A percentile compares a stretch with the other conserved stretches of the same genome.
phyloP scores from a whole-genome alignment of 2,113 vertebrate genomes.

The Leucoraja erinaceus region DNA sequence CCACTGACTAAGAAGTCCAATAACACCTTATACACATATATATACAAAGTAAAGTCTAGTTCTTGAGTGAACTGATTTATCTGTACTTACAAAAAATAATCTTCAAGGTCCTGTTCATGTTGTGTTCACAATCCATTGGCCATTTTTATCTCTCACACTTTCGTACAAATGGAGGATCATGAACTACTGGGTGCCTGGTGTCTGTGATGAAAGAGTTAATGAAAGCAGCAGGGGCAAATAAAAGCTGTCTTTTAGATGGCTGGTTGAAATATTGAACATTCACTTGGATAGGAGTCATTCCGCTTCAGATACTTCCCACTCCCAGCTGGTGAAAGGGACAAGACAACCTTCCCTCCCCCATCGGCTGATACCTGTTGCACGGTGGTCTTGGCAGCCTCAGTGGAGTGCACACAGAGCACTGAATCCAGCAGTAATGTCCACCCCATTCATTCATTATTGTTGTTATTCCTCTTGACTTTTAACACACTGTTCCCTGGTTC shows the following conservation, averaged over 20 bases:
- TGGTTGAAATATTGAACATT: not conserved
- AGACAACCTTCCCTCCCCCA: not conserved
- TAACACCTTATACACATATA: too few species aligned
- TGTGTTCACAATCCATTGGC: not conserved
- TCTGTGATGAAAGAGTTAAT: not conserved
- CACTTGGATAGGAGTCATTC: not conserved
- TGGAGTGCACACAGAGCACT: not conserved
- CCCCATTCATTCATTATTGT: not conserved
- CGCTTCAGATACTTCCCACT: not conserved
- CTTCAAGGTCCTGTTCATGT: not conserved
- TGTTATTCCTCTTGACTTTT: not conserved
- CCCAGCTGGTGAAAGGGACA: not conserved
- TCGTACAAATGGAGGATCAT: not conserved
- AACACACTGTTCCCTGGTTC: not conserved
- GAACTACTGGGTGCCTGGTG: not conserved
- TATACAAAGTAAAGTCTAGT: not conserved
- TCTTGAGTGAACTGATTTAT: not conserved
- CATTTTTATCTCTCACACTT: not conserved
- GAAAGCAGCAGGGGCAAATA: not conserved
- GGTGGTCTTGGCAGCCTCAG: not conserved
- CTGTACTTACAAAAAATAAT: not conserved
- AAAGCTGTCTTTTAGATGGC: not conserved
- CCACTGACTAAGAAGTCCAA: too few species aligned
- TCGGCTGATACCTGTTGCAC: not conserved
- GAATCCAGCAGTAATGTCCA: not conserved